Conservation (phyloP, 2,113 vertebrate genomes). For the Choloepus hoffmanni region DNA sequence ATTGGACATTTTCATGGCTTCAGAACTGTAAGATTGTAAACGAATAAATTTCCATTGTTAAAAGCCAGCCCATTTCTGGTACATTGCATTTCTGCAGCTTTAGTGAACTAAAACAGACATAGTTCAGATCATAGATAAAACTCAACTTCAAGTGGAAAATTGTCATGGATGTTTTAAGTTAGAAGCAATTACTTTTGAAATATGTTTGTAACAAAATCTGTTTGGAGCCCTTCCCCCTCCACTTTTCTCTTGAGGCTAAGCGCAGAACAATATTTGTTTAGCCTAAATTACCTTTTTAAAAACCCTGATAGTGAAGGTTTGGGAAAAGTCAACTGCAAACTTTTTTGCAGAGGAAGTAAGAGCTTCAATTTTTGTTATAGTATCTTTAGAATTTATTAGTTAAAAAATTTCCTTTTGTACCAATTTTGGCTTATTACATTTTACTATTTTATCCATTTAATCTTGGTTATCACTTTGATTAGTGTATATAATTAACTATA, state of each 20-base stretch:
- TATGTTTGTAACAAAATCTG: background rate
- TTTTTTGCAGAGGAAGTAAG: background rate
- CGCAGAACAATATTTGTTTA: background rate
- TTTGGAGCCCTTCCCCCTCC: background rate
- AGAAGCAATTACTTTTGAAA: slow-evolving; percentile 32
- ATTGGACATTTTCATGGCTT: too few relatives aligned
- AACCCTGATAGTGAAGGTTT: slow-evolving; percentile 10
- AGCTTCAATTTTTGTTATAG: slow-evolving; percentile 11
- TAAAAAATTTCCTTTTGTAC: background rate
- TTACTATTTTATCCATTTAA: background rate
- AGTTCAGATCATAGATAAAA: background rate
- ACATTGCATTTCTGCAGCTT: too few relatives aligned
- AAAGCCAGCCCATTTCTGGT: too few relatives aligned
- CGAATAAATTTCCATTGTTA: too few relatives aligned
- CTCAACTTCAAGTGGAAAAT: background rate
- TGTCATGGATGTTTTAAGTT: slow-evolving; percentile 1
- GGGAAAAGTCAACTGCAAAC: background rate
- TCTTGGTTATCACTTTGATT: background rate
- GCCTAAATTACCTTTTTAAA: background rate
- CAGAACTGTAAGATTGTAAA: too few relatives aligned
- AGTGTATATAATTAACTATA: background rate
- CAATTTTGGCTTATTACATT: background rate
- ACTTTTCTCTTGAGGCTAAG: slow-evolving; percentile 17
- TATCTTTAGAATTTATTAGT: background rate
- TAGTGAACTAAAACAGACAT: background rate